These are phyloP conservation scores for Microtus montanus DNA, from an alignment of 2,113 vertebrate genomes.

Conservation along the genomic window DNA sequence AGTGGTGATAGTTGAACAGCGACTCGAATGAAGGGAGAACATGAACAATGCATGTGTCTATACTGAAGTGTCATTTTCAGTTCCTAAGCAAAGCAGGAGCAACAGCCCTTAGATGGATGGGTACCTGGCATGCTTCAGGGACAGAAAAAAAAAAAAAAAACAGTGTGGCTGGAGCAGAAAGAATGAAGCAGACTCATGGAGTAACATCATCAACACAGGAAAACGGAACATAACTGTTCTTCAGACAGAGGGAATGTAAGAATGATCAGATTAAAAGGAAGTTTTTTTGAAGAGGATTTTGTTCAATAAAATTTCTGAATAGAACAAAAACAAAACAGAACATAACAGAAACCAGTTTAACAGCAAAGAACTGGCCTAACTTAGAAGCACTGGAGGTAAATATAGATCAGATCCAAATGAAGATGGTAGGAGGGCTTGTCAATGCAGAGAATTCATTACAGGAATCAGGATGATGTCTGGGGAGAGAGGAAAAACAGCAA, in stretches of 20 bases:
- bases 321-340: background rate
- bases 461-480: background rate
- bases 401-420: background rate
- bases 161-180: background rate
- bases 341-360: background rate
- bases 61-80: background rate
- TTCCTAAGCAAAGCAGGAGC: constrained; percentile 6
- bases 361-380: background rate
- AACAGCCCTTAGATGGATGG: background rate
- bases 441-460: background rate
- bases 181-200: background rate
- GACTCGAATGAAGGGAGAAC: background rate
- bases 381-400: background rate
- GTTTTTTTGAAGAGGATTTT: background rate
- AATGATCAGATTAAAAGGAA: background rate
- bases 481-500: background rate
- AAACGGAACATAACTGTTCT: background rate
- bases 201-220: background rate
- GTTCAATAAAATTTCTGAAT: background rate
- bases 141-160: background rate
- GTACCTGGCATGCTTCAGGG: background rate
- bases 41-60: background rate
- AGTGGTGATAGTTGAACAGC: too few species aligned
- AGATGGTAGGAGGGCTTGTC: background rate
- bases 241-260: background rate